Percentiles rank a stretch among this genome's conserved stretches.
Conservation (phyloP, 2,888 invertebrate genomes). For the Brachyopa scutellaris region DNA sequence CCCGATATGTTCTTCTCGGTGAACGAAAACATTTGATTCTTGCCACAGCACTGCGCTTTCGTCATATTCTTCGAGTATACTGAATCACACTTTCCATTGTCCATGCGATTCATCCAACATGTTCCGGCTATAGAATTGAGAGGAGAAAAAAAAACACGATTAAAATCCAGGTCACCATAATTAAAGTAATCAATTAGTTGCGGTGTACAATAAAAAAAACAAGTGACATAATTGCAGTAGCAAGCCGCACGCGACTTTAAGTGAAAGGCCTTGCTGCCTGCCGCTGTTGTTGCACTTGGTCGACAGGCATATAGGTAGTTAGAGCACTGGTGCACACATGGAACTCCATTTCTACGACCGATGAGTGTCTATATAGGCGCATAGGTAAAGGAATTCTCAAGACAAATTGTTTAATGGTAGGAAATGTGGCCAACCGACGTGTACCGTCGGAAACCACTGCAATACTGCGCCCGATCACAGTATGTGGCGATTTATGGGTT, state of each 20-base stretch:
- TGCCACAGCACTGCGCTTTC: slow-evolving; percentile 89
- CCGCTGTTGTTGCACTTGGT: slow-evolving; percentile 17
- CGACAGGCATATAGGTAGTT: neutral
- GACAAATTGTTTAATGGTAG: slow-evolving; percentile 70
- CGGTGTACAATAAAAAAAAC: slow-evolving; percentile 20
- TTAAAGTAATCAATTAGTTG: slow-evolving; percentile 70
- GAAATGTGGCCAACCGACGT: slow-evolving; percentile 61
- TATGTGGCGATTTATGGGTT: slow-evolving; percentile 65
- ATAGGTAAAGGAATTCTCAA: slow-evolving; percentile 58
- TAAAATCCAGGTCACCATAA: slow-evolving; percentile 70
- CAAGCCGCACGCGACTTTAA: slow-evolving; percentile 69
- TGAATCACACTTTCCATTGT: slow-evolving; percentile 92
- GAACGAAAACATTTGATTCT: slow-evolving; percentile 80
- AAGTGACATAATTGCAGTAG: slow-evolving; percentile 67
- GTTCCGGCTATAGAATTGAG: slow-evolving; percentile 86
- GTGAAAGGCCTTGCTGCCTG: slow-evolving; percentile 66
- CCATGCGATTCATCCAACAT: slow-evolving; percentile 93
- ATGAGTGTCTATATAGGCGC: neutral
- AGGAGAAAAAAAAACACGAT: slow-evolving; percentile 27
- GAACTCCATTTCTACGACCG: slow-evolving; percentile 53
- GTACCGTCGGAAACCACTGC: slow-evolving; percentile 61
- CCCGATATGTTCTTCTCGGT: slow-evolving; percentile 80
- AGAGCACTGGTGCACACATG: slow-evolving; percentile 25
- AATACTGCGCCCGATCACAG: slow-evolving; percentile 46
- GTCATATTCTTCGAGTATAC: slow-evolving; percentile 89